A percentile compares a stretch with the other conserved stretches of the same genome.
Conservation (phyloP, 2,113 vertebrate species). For the Leucosticte australis region DNA sequence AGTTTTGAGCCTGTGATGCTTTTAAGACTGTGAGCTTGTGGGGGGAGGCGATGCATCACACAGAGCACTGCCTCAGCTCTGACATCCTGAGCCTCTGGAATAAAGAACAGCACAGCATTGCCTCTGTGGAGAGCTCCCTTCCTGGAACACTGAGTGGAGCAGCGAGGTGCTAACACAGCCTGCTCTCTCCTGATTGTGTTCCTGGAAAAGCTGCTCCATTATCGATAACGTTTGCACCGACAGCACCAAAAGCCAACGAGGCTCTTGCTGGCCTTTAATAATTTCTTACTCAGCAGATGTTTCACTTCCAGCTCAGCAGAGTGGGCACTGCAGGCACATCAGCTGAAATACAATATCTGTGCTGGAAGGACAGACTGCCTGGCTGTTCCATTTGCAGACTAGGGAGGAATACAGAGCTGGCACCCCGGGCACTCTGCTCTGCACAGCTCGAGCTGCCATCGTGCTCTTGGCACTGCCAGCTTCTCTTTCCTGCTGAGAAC, state of each 20-base stretch:
- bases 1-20: not conserved
- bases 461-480: not conserved
- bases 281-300: slow-evolving; percentile 43
- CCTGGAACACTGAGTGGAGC: slow-evolving; percentile 26
- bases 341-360: slow-evolving; percentile 1
- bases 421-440: not conserved
- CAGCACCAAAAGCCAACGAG: slow-evolving; percentile 35
- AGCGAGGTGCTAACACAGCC: not conserved
- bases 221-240: slow-evolving; percentile 64
- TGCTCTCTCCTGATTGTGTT: slow-evolving; percentile 60
- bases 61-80: not conserved
- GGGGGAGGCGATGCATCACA: not conserved
- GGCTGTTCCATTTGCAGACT: not conserved
- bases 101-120: not conserved
- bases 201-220: slow-evolving; percentile 75
- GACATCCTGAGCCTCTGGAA: not conserved
- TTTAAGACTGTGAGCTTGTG: not conserved
- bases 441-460: not conserved
- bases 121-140: slow-evolving; percentile 33
- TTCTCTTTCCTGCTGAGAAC: slow-evolving; percentile 2
- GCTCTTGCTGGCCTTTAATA: slow-evolving; percentile 46
- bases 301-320: slow-evolving; percentile 31
- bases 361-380: not conserved
- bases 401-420: not conserved
- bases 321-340: not conserved